A percentile compares a stretch with the other conserved stretches of the same genome.
Conservation (phyloP, 2,888 invertebrate species). For the Metellina segmentata region DNA sequence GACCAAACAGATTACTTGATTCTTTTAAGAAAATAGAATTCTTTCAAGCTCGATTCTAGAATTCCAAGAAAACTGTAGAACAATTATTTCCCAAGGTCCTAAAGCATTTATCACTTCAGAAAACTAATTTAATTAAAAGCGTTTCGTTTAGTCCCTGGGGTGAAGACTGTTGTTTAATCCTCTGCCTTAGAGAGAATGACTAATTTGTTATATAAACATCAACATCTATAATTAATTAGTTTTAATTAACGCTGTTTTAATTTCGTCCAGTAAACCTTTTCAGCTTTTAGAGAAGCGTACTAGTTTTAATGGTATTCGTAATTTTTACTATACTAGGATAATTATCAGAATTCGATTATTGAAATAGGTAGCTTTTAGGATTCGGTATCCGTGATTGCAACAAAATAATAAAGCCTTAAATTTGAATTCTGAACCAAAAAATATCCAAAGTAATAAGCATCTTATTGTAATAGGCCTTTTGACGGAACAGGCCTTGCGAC, state of each 20-base stretch:
- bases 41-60: background rate
- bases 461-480: too few species aligned
- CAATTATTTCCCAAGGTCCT: background rate
- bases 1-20: background rate
- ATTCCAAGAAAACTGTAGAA: background rate
- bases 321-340: too few species aligned
- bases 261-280: too few species aligned
- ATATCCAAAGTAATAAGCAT: too few species aligned
- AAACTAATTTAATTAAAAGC: background rate
- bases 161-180: background rate
- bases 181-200: background rate
- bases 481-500: too few species aligned
- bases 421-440: too few species aligned
- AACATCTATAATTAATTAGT: conserved; percentile 3
- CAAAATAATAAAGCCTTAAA: background rate
- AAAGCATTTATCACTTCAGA: background rate
- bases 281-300: too few species aligned
- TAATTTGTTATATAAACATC: background rate
- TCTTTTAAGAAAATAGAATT: background rate
- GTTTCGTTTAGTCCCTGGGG: background rate
- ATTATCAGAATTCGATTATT: background rate
- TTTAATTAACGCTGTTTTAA: background rate
- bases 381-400: background rate
- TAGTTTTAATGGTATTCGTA: too few species aligned
- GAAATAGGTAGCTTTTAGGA: background rate